A percentile compares a stretch with the other conserved stretches of the same genome.
Evolutionary conservation across 2,113 vertebrate species (phyloP).

Genomic region (Cettia cetti): DNA sequence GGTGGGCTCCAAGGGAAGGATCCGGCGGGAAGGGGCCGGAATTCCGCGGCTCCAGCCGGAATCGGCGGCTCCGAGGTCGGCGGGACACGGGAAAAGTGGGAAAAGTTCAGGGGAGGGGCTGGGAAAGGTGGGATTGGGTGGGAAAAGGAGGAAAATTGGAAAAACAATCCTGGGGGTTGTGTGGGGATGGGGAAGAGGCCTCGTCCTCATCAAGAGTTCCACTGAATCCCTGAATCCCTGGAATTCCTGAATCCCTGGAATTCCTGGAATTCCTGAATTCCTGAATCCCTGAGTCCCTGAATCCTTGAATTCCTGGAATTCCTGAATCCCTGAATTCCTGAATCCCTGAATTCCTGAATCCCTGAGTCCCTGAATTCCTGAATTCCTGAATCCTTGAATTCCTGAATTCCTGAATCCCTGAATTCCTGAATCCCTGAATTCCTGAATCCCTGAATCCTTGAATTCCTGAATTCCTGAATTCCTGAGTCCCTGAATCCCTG

Average conservation of each 20-base stretch:
- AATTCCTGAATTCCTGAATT: no score
- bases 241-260: no score
- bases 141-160: neutral
- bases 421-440: neutral
- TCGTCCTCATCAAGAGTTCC: neutral
- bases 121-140: fast-evolving
- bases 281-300: neutral
- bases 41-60: neutral
- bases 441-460: neutral
- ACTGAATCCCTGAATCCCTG: fast-evolving
- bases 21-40: neutral
- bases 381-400: neutral
- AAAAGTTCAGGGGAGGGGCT: fast-evolving
- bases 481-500: neutral
- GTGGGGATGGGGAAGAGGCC: neutral
- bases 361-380: fast-evolving
- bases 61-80: fast-evolving
- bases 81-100: neutral
- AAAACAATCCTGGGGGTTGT: fast-evolving
- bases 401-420: no score
- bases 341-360: neutral
- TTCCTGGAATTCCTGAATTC: no score
- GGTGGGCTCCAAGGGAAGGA: neutral
- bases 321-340: no score
- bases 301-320: neutral